Evolutionary conservation across 2,888 invertebrate genomes (phyloP), one percentile per base, ranked within the genome.

Genomic region (Drosophila percnosoma): DNA sequence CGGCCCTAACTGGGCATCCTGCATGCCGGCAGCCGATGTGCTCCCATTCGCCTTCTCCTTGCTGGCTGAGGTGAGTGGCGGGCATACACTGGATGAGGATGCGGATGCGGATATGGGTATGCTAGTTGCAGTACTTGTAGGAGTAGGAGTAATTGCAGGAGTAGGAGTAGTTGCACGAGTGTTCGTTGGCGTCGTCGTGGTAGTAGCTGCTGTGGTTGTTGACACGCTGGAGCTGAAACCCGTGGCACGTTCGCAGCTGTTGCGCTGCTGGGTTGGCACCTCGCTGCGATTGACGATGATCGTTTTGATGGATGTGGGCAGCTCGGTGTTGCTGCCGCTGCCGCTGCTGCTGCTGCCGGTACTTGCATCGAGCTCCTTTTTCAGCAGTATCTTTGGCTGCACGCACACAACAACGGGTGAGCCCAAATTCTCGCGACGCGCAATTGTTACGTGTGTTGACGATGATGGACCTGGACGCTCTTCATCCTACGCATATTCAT

Each of bases 311-410:
- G 82, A 61, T 15, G 65, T 54, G 0, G 69, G 73, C 27, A 36
- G 18, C 2, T 86, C 88, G 13, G 61, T 62, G 31, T 72, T 74
- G 40, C 72, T 58, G 27, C 38, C 61, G 40, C 72, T 58, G 27
- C 42, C 62, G 67, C 48, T 64, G 31, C 61, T 80, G 63, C 68
- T 65, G 34, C 54, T 72, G 49, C 58, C 54, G 2, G 34, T 48
- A 21, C 36, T 62, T 38, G 21, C 66, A 11, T 72, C 77, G 24
- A 31, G 31, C 11, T 91, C 92, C 7, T 87, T 82, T 77, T 93
- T 93, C 8, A 92, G 67, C 31, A 93, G 68, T 54, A 93, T 92
- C 80, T 93, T 93, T 4, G 92, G 93, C 67, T 92, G 93, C 11
- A 91, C 71, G 8, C 38, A 2, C n/a, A 4, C 13, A 4, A 82